phyloP scores from a whole-genome alignment of 2,797 vertebrate genomes.

The Zalophus californianus region DNA sequence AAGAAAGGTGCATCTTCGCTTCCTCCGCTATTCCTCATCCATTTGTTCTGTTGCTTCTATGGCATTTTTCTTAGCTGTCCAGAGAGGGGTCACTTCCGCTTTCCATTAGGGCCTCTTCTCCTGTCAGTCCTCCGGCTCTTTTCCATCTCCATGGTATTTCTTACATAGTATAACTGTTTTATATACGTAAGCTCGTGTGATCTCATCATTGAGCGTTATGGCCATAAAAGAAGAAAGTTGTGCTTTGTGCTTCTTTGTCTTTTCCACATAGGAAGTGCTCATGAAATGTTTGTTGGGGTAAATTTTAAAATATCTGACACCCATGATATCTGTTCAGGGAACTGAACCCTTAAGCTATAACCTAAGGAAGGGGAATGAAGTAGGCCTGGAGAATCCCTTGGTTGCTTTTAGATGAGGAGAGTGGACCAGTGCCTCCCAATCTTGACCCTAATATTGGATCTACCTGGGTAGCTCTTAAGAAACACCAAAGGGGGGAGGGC shows the following conservation, averaged over 20 bases:
- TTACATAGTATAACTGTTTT: neutral
- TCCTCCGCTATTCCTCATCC: neutral
- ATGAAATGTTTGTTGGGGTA: neutral
- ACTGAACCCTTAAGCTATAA: neutral
- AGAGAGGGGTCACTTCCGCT: neutral
- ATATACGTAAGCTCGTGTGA: neutral
- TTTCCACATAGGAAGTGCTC: neutral
- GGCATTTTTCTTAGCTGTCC: neutral
- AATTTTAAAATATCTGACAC: neutral
- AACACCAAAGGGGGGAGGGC: neutral
- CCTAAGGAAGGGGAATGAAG: neutral
- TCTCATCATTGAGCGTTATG: neutral
- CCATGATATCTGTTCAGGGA: neutral
- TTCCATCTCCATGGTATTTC: neutral
- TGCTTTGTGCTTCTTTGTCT: slow-evolving; percentile 4
- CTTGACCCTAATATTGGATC: neutral
- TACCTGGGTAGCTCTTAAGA: neutral
- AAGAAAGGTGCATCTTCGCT: neutral
- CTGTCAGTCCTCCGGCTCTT: neutral
- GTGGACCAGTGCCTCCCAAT: neutral
- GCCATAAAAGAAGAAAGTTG: neutral
- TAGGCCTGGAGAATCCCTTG: neutral
- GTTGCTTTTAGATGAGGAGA: slow-evolving; percentile 9
- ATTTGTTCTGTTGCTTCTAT: neutral
- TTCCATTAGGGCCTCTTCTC: neutral